Conservation (phyloP, 1,140 invertebrate genomes). For the Saccostrea echinata region DNA sequence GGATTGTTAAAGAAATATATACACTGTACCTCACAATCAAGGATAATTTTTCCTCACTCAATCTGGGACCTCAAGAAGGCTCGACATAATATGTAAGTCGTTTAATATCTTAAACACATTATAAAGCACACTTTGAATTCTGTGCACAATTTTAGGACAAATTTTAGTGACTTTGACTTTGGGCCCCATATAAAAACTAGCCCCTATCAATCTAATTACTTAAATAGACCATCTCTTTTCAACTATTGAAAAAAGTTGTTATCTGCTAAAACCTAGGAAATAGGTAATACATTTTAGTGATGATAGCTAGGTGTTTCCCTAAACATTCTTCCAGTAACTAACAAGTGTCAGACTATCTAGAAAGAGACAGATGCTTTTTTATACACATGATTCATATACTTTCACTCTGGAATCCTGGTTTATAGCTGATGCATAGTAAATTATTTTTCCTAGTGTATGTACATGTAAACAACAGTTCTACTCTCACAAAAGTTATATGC, state of each 20-base stretch:
- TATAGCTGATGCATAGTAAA: not conserved
- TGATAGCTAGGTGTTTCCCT: constrained; percentile 12
- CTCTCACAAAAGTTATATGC: not conserved
- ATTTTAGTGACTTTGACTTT: not conserved
- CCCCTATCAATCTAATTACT: not conserved
- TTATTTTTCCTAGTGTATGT: too few relatives aligned
- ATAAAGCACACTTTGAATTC: too few relatives aligned
- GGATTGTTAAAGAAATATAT: too few relatives aligned
- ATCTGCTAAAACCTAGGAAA: not conserved
- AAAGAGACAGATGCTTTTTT: not conserved
- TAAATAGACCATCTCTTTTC: constrained; percentile 14
- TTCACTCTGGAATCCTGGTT: not conserved
- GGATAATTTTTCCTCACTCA: too few relatives aligned
- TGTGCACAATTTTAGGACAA: not conserved
- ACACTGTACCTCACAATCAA: too few relatives aligned
- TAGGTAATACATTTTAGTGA: not conserved
- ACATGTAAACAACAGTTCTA: not conserved
- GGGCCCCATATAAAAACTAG: not conserved
- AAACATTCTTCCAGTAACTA: not conserved
- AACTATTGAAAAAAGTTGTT: not conserved
- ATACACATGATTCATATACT: not conserved
- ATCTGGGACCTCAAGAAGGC: too few relatives aligned
- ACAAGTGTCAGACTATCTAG: not conserved
- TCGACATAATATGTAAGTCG: too few relatives aligned
- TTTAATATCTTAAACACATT: too few relatives aligned